Evolutionary conservation across 2,113 vertebrate species (phyloP).

Genomic region (Scortum barcoo): DNA sequence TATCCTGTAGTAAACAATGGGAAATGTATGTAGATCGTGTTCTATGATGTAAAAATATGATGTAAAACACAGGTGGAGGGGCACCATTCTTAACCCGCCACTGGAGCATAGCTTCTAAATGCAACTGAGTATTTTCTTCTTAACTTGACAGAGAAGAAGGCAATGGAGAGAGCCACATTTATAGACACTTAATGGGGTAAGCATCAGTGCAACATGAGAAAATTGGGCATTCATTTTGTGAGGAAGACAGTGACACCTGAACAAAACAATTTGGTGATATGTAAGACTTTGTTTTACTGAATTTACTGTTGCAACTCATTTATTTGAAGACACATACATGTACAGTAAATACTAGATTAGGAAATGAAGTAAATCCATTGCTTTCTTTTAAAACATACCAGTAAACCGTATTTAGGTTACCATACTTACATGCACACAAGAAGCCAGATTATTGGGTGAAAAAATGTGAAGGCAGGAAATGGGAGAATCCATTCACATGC

Average conservation of each 20-base stretch:
- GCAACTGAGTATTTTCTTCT: not conserved
- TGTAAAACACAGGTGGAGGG: not conserved
- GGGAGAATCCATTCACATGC: not conserved
- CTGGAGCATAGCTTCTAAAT: not conserved
- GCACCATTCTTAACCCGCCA: constrained; percentile 6
- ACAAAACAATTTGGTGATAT: not conserved
- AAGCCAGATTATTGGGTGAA: not conserved
- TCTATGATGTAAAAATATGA: constrained; percentile 16
- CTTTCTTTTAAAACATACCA: not conserved
- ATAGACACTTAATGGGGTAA: not conserved
- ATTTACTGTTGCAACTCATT: not conserved
- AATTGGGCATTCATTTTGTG: not conserved
- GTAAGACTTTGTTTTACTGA: not conserved
- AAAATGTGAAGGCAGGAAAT: too few species aligned
- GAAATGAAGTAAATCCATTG: not conserved
- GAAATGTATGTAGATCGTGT: constrained; percentile 16
- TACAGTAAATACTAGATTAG: not conserved
- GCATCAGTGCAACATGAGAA: not conserved
- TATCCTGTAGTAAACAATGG: not conserved
- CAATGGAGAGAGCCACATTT: not conserved
- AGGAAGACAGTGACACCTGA: not conserved
- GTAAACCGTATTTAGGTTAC: not conserved
- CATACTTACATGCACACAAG: not conserved
- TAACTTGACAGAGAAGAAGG: not conserved
- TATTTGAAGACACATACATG: not conserved